A percentile compares a stretch with the other conserved stretches of the same genome.
Evolutionary conservation across 2,888 invertebrate species (phyloP).

Genomic region (Spisula solida): DNA sequence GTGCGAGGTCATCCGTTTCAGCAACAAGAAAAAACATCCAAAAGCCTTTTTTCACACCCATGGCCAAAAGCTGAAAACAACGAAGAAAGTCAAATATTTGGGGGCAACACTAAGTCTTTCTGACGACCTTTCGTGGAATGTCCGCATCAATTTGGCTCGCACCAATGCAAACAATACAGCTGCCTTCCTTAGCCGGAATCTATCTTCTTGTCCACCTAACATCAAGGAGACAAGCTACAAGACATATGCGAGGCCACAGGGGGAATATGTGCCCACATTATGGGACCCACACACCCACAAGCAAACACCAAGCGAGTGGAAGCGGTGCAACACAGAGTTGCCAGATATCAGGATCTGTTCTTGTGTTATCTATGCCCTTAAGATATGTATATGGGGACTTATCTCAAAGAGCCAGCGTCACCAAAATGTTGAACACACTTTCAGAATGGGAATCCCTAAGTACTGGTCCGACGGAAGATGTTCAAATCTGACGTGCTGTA

Average conservation of each 20-base stretch:
- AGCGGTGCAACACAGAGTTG: too few species aligned
- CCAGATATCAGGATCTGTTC: too few species aligned
- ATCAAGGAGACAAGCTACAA: conserved; percentile 54
- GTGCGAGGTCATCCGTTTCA: conserved; percentile 52
- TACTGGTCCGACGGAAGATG: background rate
- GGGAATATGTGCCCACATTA: too few species aligned
- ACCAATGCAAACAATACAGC: conserved; percentile 40
- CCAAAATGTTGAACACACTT: background rate
- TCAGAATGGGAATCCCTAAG: background rate
- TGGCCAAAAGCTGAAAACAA: conserved; percentile 14
- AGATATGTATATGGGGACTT: conserved; percentile 24
- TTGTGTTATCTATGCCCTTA: too few species aligned
- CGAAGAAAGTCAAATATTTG: conserved; percentile 33
- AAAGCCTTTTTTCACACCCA: conserved; percentile 40
- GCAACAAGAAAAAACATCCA: conserved; percentile 40
- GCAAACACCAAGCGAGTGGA: too few species aligned
- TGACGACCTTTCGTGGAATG: background rate
- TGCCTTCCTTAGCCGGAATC: conserved; percentile 51
- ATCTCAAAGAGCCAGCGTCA: background rate
- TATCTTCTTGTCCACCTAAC: conserved; percentile 34
- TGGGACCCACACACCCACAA: too few species aligned
- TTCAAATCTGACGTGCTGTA: background rate
- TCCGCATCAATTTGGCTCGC: conserved; percentile 24
- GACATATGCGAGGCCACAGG: too few species aligned
- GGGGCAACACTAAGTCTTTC: conserved; percentile 24